Conservation (phyloP, 2,797 vertebrate genomes). For the Peromyscus attwateri region DNA sequence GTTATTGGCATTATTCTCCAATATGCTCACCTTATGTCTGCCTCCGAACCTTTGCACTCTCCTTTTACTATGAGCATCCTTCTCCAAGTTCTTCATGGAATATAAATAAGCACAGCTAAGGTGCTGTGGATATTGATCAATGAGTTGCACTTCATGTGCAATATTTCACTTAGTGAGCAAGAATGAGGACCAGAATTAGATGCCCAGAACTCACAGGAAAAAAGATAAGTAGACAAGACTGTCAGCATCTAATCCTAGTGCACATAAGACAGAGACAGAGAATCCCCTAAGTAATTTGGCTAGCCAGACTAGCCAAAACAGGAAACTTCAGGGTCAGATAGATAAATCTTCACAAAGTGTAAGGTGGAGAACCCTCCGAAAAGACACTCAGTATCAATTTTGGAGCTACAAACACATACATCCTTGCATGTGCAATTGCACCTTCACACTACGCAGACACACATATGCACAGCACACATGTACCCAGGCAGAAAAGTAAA, state of each 20-base stretch:
- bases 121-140: neutral
- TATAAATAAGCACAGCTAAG: no score
- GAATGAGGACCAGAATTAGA: neutral
- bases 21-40: no score
- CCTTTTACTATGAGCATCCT: no score
- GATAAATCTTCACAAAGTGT: neutral
- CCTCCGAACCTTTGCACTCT: no score
- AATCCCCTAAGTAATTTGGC: neutral
- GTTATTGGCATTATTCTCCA: no score
- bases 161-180: neutral
- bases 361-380: neutral
- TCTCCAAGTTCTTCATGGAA: no score
- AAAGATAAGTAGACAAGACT: neutral
- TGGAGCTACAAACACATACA: neutral
- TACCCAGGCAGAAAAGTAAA: neutral
- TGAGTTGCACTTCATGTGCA: neutral
- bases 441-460: neutral
- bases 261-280: neutral
- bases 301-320: neutral
- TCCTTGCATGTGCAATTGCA: neutral
- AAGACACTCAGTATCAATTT: neutral
- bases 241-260: neutral
- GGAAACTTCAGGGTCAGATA: neutral
- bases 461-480: neutral
- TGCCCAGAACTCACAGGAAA: neutral